Base-by-base conservation (phyloP, 2,113 vertebrate genomes). In the Cromileptes altivelis region DNA sequence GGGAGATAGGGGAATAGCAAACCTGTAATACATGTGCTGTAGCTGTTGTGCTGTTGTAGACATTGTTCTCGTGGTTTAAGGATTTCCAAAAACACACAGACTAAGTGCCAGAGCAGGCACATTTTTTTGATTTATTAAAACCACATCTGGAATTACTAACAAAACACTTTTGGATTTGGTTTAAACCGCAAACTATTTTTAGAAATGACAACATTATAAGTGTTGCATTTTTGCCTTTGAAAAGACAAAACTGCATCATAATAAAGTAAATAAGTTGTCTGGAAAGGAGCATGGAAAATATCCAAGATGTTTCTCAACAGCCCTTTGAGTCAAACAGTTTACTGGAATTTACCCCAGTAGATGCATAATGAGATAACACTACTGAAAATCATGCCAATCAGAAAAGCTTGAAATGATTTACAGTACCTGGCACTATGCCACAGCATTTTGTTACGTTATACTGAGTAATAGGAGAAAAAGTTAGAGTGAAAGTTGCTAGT, bases 261-360 rank as follows among this genome's bases (percentile, higher is more conserved):
- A 78, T 81, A 68, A 79, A 87, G 55, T 83, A 73, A 87, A 80
- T 61, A 74, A 64, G 50, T 60, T 52, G 10, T 72, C 60, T 42
- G 52, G 72, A 75, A 85, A 86, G 65, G 75, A 91, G 56, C 52
- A 52, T 89, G 87, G 90, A 89, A 72, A 18, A 30, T 69, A 47
- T 82, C 88, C 62, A 85, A 91, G 82, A 25, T 74, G 76, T 95
- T 94, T 92, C 90, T 68, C 88, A 92, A 93, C 89, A 92, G 75
- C 37, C 52, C 70, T 62, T 74, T 62, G 78, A 81, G 37, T 86
- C 69, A 82, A 89, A 65, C 55, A 30, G 40, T 84, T 81, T 72
- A 84, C 57, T 18, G 47, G 88, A 91, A 81, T 86, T 55, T 78
- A 74, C 68, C 68, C 71, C 64, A 62, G 61, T 62, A 89, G 82